Base-by-base conservation (phyloP, 92 coral and sea anemone genomes). In the Montipora capitata region DNA sequence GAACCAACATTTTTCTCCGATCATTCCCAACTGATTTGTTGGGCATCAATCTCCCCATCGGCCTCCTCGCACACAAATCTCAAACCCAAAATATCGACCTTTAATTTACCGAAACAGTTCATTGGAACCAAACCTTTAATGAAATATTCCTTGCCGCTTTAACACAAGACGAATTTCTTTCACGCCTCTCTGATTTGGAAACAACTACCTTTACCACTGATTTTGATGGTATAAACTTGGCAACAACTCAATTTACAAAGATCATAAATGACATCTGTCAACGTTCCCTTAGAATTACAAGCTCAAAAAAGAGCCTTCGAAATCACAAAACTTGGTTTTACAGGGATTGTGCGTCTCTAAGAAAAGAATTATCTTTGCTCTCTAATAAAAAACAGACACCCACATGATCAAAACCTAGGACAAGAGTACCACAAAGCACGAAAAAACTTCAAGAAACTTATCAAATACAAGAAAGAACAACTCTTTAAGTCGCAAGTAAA, bases 11-110 rank as follows among this genome's bases (percentile, higher is more conserved):
- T 69, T 38, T 73, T 80, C 45, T 73, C 82, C 9, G 82, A 88
- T 88, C 87, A 81, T 68, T 80, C 80, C 5, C 85, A 79, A 87
- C 74, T 87, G 27, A 79, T 80, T 17, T 87, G 91, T 51, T 78
- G 85, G 79, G 15, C 65, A 52, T 16, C 40, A 11, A 49, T 72
- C 17, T 52, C 64, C 7, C 63, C 40, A 17, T 20, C 18, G 51
- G 51, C 51, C 51, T 45, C 51, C 51, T 45, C 51, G 51, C 51
- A n/a, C n/a, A n/a, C n/a, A n/a, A 61, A 16, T 7, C 42, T 59
- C 4, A 27, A 73, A 14, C 66, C 86, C 39, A 27, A 69, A 3
- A 15, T 82, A 82, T 20, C 52, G 48, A 82, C 76, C 17, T 35
- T 67, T 67, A 18, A 42, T 65, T 72, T 81, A 7, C 75, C 85